phyloP scores from a whole-genome alignment of 2,797 vertebrate species.

The Crypturellus tataupa region DNA sequence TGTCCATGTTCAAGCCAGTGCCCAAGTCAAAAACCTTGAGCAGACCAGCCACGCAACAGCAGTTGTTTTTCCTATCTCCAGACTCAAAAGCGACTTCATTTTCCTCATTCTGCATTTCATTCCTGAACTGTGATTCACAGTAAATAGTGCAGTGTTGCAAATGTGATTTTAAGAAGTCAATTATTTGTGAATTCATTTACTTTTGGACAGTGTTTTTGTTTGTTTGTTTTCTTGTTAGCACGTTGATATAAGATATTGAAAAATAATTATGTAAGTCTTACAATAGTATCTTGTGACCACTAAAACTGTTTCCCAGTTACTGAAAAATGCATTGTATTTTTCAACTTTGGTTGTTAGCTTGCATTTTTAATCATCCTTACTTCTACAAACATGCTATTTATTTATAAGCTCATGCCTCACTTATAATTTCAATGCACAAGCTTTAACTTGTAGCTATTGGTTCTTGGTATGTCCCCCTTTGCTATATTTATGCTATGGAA shows the following conservation, averaged over 20 bases:
- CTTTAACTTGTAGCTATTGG: background rate
- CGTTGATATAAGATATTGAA: background rate
- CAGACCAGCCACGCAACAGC: background rate
- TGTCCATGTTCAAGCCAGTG: accelerated
- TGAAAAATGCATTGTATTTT: no score
- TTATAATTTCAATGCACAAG: background rate
- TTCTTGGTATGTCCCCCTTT: background rate
- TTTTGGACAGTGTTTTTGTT: accelerated
- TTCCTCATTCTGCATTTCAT: background rate
- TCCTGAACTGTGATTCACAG: background rate
- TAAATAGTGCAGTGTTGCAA: accelerated
- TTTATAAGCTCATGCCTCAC: background rate
- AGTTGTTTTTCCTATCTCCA: background rate
- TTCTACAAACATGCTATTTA: background rate
- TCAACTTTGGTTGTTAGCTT: background rate
- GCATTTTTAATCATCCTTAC: background rate
- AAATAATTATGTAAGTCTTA: background rate
- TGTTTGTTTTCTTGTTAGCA: background rate
- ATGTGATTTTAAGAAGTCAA: background rate
- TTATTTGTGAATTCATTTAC: accelerated
- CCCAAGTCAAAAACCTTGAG: background rate
- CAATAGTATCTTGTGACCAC: background rate
- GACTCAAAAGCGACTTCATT: background rate
- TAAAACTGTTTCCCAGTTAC: background rate
- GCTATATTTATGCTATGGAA: background rate